Conservation (phyloP, 2,797 vertebrate genomes). For the Synanceia verrucosa region DNA sequence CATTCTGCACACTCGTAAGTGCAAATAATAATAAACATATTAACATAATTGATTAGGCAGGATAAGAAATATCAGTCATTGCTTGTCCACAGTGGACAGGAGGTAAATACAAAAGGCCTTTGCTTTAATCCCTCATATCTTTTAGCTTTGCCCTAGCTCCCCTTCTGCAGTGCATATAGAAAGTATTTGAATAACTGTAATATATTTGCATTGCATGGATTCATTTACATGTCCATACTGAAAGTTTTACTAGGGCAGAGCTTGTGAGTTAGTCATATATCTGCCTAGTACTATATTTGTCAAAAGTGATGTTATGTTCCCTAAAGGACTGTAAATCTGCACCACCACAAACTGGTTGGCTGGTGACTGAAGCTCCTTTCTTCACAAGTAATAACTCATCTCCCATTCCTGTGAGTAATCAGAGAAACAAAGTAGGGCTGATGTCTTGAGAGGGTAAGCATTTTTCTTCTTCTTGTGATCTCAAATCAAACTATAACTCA, state of each 20-base stretch:
- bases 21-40: no score
- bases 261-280: background rate
- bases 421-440: background rate
- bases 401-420: background rate
- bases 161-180: background rate
- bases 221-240: background rate
- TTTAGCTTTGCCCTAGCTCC: background rate
- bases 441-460: background rate
- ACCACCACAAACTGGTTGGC: background rate
- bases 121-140: background rate
- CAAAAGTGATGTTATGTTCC: conserved; percentile 18
- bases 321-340: conserved; percentile 11
- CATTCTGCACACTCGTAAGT: no score
- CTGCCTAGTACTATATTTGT: conserved; percentile 6
- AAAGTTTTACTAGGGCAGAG: background rate
- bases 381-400: conserved; percentile 3
- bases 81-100: no score
- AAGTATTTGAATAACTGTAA: background rate
- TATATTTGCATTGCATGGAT: background rate
- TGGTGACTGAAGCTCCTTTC: background rate
- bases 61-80: no score
- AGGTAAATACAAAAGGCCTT: background rate
- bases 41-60: no score
- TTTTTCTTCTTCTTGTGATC: background rate
- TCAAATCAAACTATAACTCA: background rate